These are phyloP conservation scores for Drosophila ogumai DNA, from an alignment of 1,140 invertebrate genomes.

Conservation along the genomic window DNA sequence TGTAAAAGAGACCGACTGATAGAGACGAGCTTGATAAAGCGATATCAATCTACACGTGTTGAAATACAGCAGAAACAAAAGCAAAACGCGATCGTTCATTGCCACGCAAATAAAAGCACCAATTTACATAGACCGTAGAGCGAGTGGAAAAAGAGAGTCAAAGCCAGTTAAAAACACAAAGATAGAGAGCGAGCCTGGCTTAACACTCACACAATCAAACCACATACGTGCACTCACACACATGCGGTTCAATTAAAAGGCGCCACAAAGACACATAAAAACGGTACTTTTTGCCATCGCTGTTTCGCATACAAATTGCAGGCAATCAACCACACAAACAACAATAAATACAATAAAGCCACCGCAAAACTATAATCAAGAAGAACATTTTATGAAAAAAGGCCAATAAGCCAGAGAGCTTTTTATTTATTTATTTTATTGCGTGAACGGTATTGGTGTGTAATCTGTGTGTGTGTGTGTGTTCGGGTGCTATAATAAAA, in stretches of 20 bases:
- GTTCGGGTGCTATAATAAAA: slow-evolving; percentile 22
- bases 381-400: slow-evolving; percentile 45
- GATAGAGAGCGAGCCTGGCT: slow-evolving; percentile 6
- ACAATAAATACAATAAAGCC: slow-evolving; percentile 29
- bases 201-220: slow-evolving; percentile 9
- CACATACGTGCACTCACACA: background rate
- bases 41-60: slow-evolving; percentile 56
- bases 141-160: slow-evolving; percentile 6
- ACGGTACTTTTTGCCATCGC: slow-evolving; percentile 60
- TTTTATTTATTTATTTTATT: slow-evolving; percentile 55
- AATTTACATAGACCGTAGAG: slow-evolving; percentile 46
- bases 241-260: slow-evolving; percentile 61
- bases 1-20: slow-evolving; percentile 16
- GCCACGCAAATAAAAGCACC: slow-evolving; percentile 54
- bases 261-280: slow-evolving; percentile 57
- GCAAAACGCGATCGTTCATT: slow-evolving; percentile 60
- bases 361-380: slow-evolving; percentile 37
- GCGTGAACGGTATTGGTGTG: slow-evolving; percentile 19
- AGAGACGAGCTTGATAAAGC: slow-evolving; percentile 39
- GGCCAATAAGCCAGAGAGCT: slow-evolving; percentile 48
- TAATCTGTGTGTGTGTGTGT: background rate
- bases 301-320: slow-evolving; percentile 71
- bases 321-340: slow-evolving; percentile 61
- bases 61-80: slow-evolving; percentile 14
- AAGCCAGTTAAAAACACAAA: background rate